A percentile compares a stretch with the other conserved stretches of the same genome.
Evolutionary conservation across 1,140 invertebrate species (phyloP).

Genomic region (Drosophila aff.): DNA sequence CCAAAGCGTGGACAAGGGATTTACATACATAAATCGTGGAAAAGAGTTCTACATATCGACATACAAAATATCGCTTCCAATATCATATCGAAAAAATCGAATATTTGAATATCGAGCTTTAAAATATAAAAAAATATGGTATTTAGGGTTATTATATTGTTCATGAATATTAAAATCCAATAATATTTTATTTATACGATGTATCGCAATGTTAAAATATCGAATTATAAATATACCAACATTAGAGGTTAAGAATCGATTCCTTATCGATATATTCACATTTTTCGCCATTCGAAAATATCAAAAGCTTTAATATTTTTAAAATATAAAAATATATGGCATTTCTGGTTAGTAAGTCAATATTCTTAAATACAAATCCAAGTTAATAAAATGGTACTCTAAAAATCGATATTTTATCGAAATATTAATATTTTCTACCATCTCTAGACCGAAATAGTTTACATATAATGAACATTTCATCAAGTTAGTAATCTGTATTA

Average conservation of each 20-base stretch:
- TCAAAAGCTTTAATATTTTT: not conserved
- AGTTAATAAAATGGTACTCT: not conserved
- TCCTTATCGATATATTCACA: no score
- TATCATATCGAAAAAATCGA: not conserved
- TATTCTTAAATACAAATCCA: not conserved
- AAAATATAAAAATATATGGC: not conserved
- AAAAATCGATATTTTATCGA: not conserved
- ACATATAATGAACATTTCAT: not conserved
- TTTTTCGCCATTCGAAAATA: not conserved
- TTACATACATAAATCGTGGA: not conserved
- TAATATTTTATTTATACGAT: no score
- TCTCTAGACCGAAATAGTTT: not conserved
- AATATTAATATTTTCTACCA: not conserved
- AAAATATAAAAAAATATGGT: no score
- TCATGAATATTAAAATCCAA: no score
- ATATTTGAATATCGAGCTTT: not conserved
- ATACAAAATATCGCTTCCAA: not conserved
- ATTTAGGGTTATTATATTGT: no score
- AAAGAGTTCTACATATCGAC: not conserved
- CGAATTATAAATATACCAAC: no score
- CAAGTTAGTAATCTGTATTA: rapidly evolving
- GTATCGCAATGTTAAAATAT: no score
- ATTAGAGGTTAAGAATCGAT: no score
- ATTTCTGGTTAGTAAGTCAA: no score
- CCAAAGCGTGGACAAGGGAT: not conserved